phyloP scores from a whole-genome alignment of 2,888 invertebrate species.

The Pammene fasciana region DNA sequence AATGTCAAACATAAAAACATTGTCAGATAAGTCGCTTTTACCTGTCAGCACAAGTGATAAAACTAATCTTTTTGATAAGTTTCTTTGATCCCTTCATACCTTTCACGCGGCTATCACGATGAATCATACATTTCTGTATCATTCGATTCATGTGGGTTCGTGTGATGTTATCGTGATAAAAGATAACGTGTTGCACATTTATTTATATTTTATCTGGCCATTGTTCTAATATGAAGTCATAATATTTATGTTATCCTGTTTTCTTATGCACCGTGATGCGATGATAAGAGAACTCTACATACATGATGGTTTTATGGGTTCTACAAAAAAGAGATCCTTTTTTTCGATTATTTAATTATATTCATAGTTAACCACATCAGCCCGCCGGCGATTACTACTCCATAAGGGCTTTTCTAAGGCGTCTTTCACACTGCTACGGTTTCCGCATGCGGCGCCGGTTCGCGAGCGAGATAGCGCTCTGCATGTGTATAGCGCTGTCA shows the following conservation, averaged over 20 bases:
- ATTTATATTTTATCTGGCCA: neutral
- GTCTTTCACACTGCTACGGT: no score
- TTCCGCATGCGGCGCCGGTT: no score
- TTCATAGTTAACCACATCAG: neutral
- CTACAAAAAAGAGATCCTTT: no score
- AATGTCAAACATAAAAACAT: neutral
- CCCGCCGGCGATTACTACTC: no score
- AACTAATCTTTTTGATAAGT: neutral
- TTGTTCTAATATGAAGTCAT: constrained; percentile 9
- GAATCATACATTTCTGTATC: neutral
- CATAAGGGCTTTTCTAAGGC: no score
- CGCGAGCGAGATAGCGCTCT: no score
- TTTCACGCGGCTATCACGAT: neutral
- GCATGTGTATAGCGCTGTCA: no score
- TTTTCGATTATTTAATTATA: no score
- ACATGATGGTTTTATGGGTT: neutral
- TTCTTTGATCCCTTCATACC: neutral
- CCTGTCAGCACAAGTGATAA: neutral
- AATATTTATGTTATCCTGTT: neutral
- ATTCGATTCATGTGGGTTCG: constrained; percentile 9
- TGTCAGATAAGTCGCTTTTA: neutral
- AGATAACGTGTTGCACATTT: constrained; percentile 10
- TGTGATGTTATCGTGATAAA: constrained; percentile 3
- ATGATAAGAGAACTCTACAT: neutral
- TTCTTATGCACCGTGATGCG: constrained; percentile 2